A percentile compares a stretch with the other conserved stretches of the same genome.
phyloP scores from a whole-genome alignment of 2,888 invertebrate genomes.

The Drosophila neonasuta region DNA sequence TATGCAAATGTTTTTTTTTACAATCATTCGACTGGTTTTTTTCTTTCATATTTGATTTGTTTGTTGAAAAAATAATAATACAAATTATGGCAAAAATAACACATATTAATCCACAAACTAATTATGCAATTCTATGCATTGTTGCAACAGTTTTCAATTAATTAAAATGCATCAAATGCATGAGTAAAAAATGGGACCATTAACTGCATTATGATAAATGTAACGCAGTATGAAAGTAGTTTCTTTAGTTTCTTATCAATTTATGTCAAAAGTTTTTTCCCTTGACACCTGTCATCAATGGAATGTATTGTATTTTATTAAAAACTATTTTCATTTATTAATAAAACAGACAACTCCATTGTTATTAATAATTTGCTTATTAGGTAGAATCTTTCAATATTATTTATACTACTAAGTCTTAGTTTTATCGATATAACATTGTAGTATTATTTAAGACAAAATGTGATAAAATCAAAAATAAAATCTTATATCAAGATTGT shows the following conservation, averaged over 20 bases:
- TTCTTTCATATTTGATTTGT: conserved; percentile 28
- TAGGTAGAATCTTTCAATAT: no score
- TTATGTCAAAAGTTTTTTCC: not conserved
- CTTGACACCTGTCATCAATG: not conserved
- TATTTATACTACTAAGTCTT: no score
- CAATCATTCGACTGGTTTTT: not conserved
- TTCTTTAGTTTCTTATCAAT: not conserved
- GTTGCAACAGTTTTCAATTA: conserved; percentile 41
- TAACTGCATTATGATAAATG: not conserved
- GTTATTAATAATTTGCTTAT: not conserved
- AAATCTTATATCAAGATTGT: no score
- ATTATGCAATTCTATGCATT: conserved; percentile 32
- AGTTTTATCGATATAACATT: no score
- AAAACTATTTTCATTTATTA: not conserved
- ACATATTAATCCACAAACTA: conserved; percentile 43
- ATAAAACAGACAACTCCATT: not conserved
- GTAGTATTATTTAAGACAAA: no score
- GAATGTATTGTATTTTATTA: not conserved
- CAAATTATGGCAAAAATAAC: not conserved
- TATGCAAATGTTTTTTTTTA: not conserved
- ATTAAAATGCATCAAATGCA: conserved; percentile 15
- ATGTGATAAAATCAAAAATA: no score
- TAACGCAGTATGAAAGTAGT: not conserved
- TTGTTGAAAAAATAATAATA: conserved; percentile 15
- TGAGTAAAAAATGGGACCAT: not conserved